phyloP scores from a whole-genome alignment of 1,140 invertebrate species.

The Chlorops oryzae region DNA sequence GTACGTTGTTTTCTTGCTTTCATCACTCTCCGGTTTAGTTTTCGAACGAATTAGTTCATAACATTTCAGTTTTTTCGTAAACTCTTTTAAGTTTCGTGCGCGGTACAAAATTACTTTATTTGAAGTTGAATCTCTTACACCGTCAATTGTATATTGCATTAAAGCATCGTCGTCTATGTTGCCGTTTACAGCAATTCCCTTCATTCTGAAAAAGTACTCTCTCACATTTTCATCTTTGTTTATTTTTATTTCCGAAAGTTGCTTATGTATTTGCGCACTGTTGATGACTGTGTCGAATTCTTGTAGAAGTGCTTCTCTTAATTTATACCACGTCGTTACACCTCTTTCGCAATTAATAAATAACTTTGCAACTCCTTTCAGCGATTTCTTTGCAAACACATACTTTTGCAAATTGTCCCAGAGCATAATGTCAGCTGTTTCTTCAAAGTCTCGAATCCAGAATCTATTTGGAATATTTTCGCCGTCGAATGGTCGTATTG shows the following conservation, averaged over 20 bases:
- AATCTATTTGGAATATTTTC: neutral
- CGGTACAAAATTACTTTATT: neutral
- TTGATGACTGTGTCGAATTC: neutral
- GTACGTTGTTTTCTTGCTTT: no score
- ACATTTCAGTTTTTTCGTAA: neutral
- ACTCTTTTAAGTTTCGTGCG: neutral
- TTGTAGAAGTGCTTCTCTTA: neutral
- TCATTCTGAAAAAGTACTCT: slow-evolving; percentile 4
- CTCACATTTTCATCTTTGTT: neutral
- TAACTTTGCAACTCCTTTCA: neutral
- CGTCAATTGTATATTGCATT: neutral
- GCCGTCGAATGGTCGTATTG: neutral
- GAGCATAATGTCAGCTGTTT: neutral
- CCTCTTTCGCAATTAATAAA: no score
- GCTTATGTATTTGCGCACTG: neutral
- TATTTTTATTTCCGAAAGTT: neutral
- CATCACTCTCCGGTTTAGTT: neutral
- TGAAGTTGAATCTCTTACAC: neutral
- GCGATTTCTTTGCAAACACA: neutral
- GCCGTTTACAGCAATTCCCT: neutral
- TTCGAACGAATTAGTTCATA: neutral
- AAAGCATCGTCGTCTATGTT: neutral
- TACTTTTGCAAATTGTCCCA: slow-evolving; percentile 3
- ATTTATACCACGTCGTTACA: neutral
- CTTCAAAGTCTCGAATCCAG: slow-evolving; percentile 7